Evolutionary conservation across 2,888 invertebrate species (phyloP).

Genomic region (Eudemis profundana): DNA sequence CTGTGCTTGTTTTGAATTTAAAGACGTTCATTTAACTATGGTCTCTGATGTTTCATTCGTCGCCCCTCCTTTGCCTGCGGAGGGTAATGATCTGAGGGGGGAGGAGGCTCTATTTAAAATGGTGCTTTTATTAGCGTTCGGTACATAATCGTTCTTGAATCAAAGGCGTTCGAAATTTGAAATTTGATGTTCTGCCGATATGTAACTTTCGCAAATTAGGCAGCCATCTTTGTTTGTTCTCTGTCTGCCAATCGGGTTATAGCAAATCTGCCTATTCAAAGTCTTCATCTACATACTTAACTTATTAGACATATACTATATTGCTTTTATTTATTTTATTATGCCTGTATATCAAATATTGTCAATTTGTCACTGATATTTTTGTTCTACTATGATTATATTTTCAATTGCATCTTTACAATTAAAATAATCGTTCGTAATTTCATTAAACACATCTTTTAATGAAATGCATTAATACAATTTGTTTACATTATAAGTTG

Average conservation of each 20-base stretch:
- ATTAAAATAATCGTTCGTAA: background rate
- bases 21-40: slow-evolving; percentile 67
- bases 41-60: slow-evolving; percentile 54
- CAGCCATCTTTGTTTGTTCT: slow-evolving; percentile 62
- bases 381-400: no score
- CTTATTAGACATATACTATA: no score
- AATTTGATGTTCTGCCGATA: slow-evolving; percentile 66
- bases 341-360: no score
- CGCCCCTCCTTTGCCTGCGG: slow-evolving; percentile 49
- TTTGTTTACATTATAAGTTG: slow-evolving; percentile 43
- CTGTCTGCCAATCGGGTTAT: slow-evolving; percentile 45
- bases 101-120: slow-evolving; percentile 62
- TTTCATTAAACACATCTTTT: slow-evolving; percentile 29
- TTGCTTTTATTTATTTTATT: no score
- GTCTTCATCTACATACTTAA: background rate
- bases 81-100: slow-evolving; percentile 46
- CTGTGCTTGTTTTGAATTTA: slow-evolving; percentile 78
- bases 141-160: slow-evolving; percentile 73
- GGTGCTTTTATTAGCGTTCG: slow-evolving; percentile 68
- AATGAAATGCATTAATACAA: slow-evolving; percentile 36
- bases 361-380: no score
- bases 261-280: slow-evolving; percentile 16
- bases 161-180: slow-evolving; percentile 70
- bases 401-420: no score
- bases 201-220: slow-evolving; percentile 70